A percentile compares a stretch with the other conserved stretches of the same genome.
Conservation (phyloP, 2,113 vertebrate genomes). For the Rutilus rutilus region DNA sequence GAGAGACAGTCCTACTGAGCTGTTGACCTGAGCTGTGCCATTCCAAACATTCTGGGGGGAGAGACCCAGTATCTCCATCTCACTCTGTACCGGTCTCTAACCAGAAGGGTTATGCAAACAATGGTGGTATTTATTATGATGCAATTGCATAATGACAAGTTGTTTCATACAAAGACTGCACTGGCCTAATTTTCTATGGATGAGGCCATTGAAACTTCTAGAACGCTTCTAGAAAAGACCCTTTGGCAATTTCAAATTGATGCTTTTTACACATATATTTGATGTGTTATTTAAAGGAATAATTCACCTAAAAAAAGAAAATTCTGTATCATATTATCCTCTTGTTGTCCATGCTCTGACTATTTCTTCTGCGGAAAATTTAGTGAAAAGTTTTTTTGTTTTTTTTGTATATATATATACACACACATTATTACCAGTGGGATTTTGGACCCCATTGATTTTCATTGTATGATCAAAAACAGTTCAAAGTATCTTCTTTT, state of each 20-base stretch:
- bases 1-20: constrained; percentile 55
- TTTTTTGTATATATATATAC: no score
- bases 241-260: neutral
- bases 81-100: constrained; percentile 40
- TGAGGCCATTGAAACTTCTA: neutral
- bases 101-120: constrained; percentile 60
- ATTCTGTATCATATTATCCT: neutral
- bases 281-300: neutral
- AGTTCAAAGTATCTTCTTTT: neutral
- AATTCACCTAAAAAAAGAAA: neutral
- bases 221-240: neutral
- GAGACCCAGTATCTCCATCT: constrained; percentile 53
- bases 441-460: neutral
- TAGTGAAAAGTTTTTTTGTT: neutral
- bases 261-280: neutral
- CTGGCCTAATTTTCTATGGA: constrained; percentile 31
- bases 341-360: no score
- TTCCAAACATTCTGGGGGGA: constrained; percentile 56
- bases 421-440: no score
- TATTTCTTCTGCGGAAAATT: neutral
- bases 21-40: constrained; percentile 55
- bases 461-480: neutral
- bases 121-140: constrained; percentile 56
- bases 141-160: constrained; percentile 50
- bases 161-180: constrained; percentile 14